Evolutionary conservation across 2,888 invertebrate species (phyloP), one percentile per base, ranked within the genome.

Genomic region (Aphodius granarius): DNA sequence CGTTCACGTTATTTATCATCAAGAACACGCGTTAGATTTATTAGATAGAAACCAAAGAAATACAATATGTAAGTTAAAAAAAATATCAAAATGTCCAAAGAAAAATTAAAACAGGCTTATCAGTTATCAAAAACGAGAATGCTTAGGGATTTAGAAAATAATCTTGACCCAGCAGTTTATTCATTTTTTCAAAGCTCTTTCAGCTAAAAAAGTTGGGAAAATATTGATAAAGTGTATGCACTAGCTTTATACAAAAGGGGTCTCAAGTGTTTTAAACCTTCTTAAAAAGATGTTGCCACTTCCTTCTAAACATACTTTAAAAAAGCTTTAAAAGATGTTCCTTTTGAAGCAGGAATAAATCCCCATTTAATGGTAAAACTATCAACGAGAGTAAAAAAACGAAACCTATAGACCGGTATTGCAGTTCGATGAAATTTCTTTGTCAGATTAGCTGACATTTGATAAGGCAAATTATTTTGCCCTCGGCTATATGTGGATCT

Each of bases 331-430:
- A 65, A 64, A 74, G 20, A n/a, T 19, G 20, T 76, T 16, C 76
- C 68, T 6, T 76, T 76, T 74, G 43, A 74, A 4, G 63, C 73
- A 70, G 73, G 76, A 5, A 71, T 76, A 70, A 76, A 76, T 70
- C 17, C 17, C 9, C 17, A 70, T 6, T 13, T 74, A n/a, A n/a
- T n/a, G n/a, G n/a, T n/a, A n/a, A n/a, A n/a, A n/a, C n/a, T n/a
- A n/a, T n/a, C n/a, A n/a, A n/a, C n/a, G n/a, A n/a, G n/a, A n/a
- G n/a, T n/a, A n/a, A n/a, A n/a, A n/a, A n/a, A n/a, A n/a, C n/a
- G n/a, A n/a, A n/a, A n/a, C n/a, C n/a, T n/a, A n/a, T n/a, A n/a
- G n/a, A n/a, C n/a, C n/a, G n/a, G n/a, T n/a, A n/a, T n/a, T n/a
- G n/a, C n/a, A n/a, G n/a, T n/a, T n/a, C n/a, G n/a, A n/a, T n/a